Conservation (phyloP, 2,797 vertebrate genomes). For the Phyllotis vaccarum region DNA sequence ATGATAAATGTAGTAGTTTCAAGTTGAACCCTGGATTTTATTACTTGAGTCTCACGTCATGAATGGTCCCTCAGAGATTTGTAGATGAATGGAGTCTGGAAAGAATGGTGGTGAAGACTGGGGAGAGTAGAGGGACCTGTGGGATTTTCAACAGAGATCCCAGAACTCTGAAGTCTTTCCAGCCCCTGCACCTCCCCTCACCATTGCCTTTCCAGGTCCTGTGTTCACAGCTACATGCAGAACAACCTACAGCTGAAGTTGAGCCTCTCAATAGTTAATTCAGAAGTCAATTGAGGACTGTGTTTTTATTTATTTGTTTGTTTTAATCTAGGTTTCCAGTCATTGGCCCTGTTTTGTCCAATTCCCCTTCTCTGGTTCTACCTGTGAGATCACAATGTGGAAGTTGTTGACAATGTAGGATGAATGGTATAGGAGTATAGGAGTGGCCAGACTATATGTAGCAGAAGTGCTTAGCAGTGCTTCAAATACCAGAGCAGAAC, state of each 20-base stretch:
- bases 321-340: neutral
- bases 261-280: neutral
- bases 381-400: neutral
- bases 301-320: neutral
- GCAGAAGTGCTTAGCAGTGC: neutral
- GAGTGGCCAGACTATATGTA: neutral
- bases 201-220: neutral
- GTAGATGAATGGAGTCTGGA: neutral
- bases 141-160: neutral
- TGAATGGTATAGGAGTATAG: too few relatives aligned
- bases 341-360: neutral
- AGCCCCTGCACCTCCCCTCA: too few relatives aligned
- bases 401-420: neutral
- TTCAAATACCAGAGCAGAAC: neutral
- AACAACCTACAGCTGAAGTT: neutral
- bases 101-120: neutral
- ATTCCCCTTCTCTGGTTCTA: neutral
- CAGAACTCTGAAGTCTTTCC: neutral
- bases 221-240: neutral
- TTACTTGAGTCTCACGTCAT: neutral
- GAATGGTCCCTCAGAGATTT: neutral
- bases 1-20: neutral
- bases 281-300: neutral
- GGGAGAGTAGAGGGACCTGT: fast-evolving
- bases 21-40: neutral